Conservation (phyloP, 2,888 invertebrate species). For the Pyrrhia umbra region DNA sequence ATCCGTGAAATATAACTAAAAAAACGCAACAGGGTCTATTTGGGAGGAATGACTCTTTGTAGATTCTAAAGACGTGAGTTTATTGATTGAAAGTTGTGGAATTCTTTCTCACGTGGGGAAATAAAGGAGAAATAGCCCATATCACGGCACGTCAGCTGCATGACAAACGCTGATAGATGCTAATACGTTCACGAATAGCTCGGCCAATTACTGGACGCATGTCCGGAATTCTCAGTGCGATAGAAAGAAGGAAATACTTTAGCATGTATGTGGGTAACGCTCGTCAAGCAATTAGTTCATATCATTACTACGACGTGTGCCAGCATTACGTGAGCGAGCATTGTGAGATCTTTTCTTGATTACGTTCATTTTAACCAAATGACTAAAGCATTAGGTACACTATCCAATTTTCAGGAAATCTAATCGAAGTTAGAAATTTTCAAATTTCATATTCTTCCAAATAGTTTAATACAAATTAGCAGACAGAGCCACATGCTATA, state of each 20-base stretch:
- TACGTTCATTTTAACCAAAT: conserved; percentile 46
- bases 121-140: conserved; percentile 3
- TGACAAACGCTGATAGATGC: conserved; percentile 35
- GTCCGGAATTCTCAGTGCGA: conserved; percentile 49
- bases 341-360: conserved; percentile 52
- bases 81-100: not conserved
- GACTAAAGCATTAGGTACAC: too few relatives aligned
- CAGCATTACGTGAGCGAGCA: conserved; percentile 50
- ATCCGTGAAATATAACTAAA: not conserved
- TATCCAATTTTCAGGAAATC: too few relatives aligned
- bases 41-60: not conserved
- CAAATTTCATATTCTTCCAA: too few relatives aligned
- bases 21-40: not conserved
- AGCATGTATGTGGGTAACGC: conserved; percentile 52
- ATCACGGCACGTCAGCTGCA: conserved; percentile 14
- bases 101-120: not conserved
- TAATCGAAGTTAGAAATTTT: too few relatives aligned
- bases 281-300: conserved; percentile 49
- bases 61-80: not conserved
- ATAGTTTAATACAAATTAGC: conserved; percentile 28
- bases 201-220: conserved; percentile 42
- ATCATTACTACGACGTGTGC: conserved; percentile 35
- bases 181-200: conserved; percentile 24
- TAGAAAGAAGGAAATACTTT: conserved; percentile 59
- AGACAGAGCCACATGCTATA: not conserved